Percentiles rank a stretch among this genome's conserved stretches.
Conservation (phyloP, 2,888 invertebrate species). For the Drosophila acutilabella region DNA sequence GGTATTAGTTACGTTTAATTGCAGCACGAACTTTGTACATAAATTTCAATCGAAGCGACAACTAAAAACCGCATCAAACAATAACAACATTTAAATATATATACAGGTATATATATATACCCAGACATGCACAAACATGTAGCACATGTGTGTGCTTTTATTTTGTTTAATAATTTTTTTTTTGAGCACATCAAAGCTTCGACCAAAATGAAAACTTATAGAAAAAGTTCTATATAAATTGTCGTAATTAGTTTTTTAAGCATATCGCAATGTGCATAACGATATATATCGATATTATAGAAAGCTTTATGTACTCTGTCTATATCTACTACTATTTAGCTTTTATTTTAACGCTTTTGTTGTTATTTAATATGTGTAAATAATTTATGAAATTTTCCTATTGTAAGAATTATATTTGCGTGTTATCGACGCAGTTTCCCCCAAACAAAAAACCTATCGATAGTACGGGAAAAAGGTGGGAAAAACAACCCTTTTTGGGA, state of each 20-base stretch:
- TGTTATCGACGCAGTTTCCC: conserved; percentile 15
- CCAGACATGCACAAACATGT: conserved; percentile 23
- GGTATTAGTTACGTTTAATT: conserved; percentile 74
- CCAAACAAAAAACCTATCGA: conserved; percentile 6
- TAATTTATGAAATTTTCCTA: conserved; percentile 52
- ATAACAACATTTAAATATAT: conserved; percentile 8
- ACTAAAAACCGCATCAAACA: conserved; percentile 20
- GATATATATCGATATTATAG: conserved; percentile 39
- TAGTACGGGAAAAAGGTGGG: neutral
- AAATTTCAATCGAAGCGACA: conserved; percentile 71
- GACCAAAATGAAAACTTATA: conserved; percentile 59
- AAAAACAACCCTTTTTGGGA: conserved; percentile 26
- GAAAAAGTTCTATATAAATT: conserved; percentile 10
- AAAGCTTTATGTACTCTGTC: conserved; percentile 54
- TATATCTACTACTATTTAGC: conserved; percentile 3
- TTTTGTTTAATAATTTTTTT: neutral
- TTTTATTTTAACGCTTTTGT: conserved; percentile 31
- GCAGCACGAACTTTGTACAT: conserved; percentile 80
- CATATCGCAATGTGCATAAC: conserved; percentile 29
- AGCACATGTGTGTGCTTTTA: neutral
- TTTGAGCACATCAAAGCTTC: conserved; percentile 62
- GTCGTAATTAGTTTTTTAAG: conserved; percentile 37
- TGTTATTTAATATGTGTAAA: conserved; percentile 56
- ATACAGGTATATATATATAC: conserved; percentile 23
- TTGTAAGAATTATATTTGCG: conserved; percentile 29